Conservation (phyloP, 1,140 invertebrate genomes). For the Schlechtendalia chinensis region DNA sequence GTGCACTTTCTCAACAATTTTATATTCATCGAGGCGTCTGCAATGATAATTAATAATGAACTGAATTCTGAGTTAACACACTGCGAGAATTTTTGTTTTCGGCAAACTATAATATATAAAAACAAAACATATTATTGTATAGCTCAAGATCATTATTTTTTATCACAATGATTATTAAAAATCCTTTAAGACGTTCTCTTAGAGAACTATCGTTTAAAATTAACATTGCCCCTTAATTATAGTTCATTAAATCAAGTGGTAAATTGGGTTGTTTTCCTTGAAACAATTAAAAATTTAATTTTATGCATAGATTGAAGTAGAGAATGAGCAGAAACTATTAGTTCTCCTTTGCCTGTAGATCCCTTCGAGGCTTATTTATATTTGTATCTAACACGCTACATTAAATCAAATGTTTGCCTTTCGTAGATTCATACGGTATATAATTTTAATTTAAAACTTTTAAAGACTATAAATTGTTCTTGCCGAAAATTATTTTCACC, state of each 20-base stretch:
- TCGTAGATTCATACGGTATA: neutral
- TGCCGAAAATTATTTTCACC: neutral
- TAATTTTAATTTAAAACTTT: constrained; percentile 31
- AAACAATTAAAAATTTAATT: constrained; percentile 31
- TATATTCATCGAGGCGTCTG: too few relatives aligned
- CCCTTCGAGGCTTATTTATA: constrained; percentile 28
- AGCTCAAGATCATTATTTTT: neutral
- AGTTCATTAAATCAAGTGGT: constrained; percentile 30
- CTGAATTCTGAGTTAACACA: neutral
- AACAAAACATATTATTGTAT: neutral
- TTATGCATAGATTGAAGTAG: neutral
- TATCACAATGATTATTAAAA: neutral
- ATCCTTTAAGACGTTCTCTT: neutral
- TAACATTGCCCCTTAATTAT: neutral
- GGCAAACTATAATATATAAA: neutral
- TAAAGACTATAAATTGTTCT: constrained; percentile 1
- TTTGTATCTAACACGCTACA: constrained; percentile 22
- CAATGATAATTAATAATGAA: neutral
- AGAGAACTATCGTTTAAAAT: constrained; percentile 14
- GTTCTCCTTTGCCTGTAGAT: constrained; percentile 11
- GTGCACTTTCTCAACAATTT: too few relatives aligned
- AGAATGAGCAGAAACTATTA: constrained; percentile 7
- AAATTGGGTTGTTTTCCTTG: constrained; percentile 1
- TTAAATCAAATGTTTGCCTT: constrained; percentile 15
- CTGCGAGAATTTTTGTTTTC: neutral